Percentiles rank a stretch among this genome's conserved stretches.
These are phyloP conservation scores for Nematopogon swammerdamellus DNA, from an alignment of 2,888 invertebrate species.

Conservation along the genomic window DNA sequence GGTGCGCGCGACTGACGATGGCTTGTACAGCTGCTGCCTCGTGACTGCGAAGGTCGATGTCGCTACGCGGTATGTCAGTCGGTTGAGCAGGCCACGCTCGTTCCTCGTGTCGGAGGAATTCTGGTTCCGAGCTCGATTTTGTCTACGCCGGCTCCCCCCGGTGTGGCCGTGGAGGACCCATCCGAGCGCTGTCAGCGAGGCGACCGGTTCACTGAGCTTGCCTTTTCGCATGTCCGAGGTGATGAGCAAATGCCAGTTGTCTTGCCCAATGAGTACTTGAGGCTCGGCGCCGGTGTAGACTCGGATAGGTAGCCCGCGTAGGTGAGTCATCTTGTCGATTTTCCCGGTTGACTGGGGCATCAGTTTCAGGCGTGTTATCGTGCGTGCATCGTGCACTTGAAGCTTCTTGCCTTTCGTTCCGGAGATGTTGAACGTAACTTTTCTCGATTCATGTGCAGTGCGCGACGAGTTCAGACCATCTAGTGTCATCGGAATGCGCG, in stretches of 20 bases:
- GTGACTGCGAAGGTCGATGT: background rate
- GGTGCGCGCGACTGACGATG: background rate
- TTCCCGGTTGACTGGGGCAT: background rate
- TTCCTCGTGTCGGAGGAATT: slow-evolving; percentile 4
- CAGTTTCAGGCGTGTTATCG: background rate
- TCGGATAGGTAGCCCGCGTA: background rate
- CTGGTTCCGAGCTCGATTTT: slow-evolving; percentile 3
- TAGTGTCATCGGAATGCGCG: background rate
- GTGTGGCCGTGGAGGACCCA: background rate
- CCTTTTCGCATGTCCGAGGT: background rate
- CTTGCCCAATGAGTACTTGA: background rate
- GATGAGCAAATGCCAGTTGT: slow-evolving; percentile 1
- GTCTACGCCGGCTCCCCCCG: background rate
- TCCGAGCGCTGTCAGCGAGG: background rate
- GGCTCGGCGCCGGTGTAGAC: background rate
- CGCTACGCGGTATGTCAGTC: too few relatives aligned
- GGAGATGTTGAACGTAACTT: too few relatives aligned
- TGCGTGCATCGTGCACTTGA: background rate
- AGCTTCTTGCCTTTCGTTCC: too few relatives aligned
- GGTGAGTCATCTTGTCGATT: background rate
- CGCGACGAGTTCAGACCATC: too few relatives aligned
- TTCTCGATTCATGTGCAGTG: too few relatives aligned
- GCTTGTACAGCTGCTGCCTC: background rate
- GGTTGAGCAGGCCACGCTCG: slow-evolving; percentile 2
- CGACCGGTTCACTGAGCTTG: background rate